Base-by-base conservation (phyloP, 2,888 invertebrate species). In the Boloria selene region DNA sequence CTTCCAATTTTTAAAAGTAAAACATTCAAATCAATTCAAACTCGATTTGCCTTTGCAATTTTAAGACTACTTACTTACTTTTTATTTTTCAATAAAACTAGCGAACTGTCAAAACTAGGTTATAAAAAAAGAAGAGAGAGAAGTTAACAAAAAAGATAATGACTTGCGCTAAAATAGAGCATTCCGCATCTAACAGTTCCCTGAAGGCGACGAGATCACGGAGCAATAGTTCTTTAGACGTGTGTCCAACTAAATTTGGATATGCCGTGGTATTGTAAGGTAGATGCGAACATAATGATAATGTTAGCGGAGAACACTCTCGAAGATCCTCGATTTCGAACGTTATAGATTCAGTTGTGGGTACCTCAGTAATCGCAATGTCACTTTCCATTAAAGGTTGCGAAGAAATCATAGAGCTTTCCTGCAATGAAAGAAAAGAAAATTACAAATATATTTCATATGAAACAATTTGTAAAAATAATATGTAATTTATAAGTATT, bases 121-220 rank as follows among this genome's bases (percentile, higher is more conserved):
- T 66, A 44, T 47, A 50, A 22, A 53, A 67, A 63, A 63, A 66
- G 42, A 44, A 16, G 10, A 10, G 1, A 38, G 2, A 2, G 38
- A 44, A 13, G 13, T 18, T 55, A 62, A 22, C 47, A 56, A 59
- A 44, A 31, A 47, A 49, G 55, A 63, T 47, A 65, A 68, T 74
- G 77, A 91, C 92, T 82, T 96, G 97, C 0, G 98, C 97, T 74
- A 96, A 93, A 71, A 95, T 93, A 77, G 97, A 97, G 83, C 98
- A 98, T 85, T 98, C 97, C 0, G 97, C 97, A 81, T 98, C 98
- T 7, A 98, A 95, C n/a, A 98, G 88, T 82, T 96, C 97, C 68
- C 96, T 94, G 80, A 96, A 97, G 0, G 96, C 94, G 55, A 97
- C 97, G 18, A 97, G 93, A 81, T 97, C 96, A 50, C 95, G 79